phyloP scores from a whole-genome alignment of 2,797 vertebrate genomes.

The Lagorchestes hirsutus region DNA sequence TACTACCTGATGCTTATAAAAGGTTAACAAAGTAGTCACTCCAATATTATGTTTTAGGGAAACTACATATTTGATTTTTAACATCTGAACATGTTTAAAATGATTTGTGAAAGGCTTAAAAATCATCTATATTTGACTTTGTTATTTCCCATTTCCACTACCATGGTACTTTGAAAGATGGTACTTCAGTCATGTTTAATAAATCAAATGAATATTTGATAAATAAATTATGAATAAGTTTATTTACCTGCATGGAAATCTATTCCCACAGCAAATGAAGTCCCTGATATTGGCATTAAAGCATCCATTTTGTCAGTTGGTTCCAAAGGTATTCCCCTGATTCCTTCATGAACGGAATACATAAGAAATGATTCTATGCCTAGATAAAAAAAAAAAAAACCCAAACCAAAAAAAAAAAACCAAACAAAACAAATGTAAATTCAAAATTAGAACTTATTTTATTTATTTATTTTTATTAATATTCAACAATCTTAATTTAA shows the following conservation, averaged over 20 bases:
- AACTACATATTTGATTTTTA: constrained; percentile 9
- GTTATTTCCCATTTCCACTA: constrained; percentile 30
- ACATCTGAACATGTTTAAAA: not conserved
- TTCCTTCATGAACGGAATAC: constrained; percentile 98
- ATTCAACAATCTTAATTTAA: not conserved
- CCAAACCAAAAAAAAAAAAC: not conserved
- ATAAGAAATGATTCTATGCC: constrained; percentile 97
- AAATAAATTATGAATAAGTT: constrained; percentile 46
- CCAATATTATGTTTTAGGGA: not conserved
- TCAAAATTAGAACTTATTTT: constrained; percentile 5
- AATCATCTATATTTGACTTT: constrained; percentile 40
- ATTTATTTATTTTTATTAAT: not conserved
- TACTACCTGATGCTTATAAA: not conserved
- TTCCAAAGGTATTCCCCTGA: constrained; percentile 95
- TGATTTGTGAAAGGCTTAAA: constrained; percentile 21
- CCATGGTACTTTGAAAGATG: constrained; percentile 44
- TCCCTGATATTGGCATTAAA: constrained; percentile 96
- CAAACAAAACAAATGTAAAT: not conserved
- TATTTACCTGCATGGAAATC: constrained; percentile 97
- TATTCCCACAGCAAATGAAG: constrained; percentile 97
- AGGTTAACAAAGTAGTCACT: not conserved
- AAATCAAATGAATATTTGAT: constrained; percentile 20
- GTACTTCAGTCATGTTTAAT: constrained; percentile 41
- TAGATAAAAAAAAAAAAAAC: constrained; percentile 74
- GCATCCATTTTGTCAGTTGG: constrained; percentile 95